Evolutionary conservation across 2,888 invertebrate genomes (phyloP), one percentile per base, ranked within the genome.

Genomic region (Drosophila parthenogenetica): DNA sequence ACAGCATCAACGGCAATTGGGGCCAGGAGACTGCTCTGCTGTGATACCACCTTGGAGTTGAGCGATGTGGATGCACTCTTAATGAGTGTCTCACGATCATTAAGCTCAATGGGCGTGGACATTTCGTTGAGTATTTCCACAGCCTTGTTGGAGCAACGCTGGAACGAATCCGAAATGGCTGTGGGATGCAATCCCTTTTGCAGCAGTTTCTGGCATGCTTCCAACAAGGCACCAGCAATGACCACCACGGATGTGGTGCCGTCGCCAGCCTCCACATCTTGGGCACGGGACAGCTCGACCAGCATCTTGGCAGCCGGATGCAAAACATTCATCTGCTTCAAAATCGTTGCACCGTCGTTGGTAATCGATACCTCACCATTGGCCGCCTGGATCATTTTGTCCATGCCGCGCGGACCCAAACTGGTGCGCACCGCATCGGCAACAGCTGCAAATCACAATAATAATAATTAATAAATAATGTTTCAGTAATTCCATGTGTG

Each of bases 281-380:
- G 99, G 16, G 99, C 99, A 89, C 98, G 97, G 1, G 99, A 99
- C 77, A 99, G 93, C 93, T 99, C 99, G 4, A 99, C 99, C 90
- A 99, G 94, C 99, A 99, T 99, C 94, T 99, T 99, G 17, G 99
- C 99, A 79, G 99, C 98, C 51, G 99, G 99, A 92, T 99, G 99
- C 73, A 98, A 94, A 1, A 99, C 99, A 93, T 98, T 98, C 95
- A 99, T 99, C 93, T 99, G 97, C 92, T 99, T 99, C 68, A 99
- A 93, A 93, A 99, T 99, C 37, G 99, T 99, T 37, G 99, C 99
- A 63, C 99, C 99, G 94, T 99, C 99, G 93, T 99, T 99, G 58
- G 99, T 99, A 73, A 99, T 99, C 2, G 99, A 99, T 0, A 99
- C 99, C 94, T 99, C 99, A 7, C 99, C 99, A 93, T 98, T 98